Base-by-base conservation (phyloP, 2,888 invertebrate species). In the Apantesis nais region DNA sequence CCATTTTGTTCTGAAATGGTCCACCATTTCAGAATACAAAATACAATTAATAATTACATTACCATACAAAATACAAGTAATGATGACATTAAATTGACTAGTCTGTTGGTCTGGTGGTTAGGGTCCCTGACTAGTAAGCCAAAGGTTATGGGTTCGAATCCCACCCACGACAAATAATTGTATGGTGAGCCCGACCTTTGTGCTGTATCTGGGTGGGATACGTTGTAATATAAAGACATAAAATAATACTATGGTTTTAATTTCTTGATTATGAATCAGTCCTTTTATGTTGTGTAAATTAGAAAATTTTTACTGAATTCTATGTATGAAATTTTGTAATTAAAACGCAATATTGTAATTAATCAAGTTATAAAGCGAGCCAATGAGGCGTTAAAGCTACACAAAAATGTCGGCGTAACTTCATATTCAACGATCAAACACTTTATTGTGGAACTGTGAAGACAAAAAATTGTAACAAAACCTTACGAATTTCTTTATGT, bases 1-100 rank as follows among this genome's bases (percentile, higher is more conserved):
- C n/a, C n/a, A n/a, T n/a, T n/a, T n/a, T n/a, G n/a, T 63, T 68
- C 48, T 52, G 29, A 55, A 63, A 58, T 67, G 37, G 37, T 44
- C n/a, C n/a, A n/a, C n/a, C n/a, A n/a, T n/a, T 12, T 25, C 14
- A 34, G 16, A 29, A 61, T 31, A 22, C 7, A 29, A 58, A 58
- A 58, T 14, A 11, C 8, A 55, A 55, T 7, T 25, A 14, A 29
- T 25, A 55, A 44, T 25, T 55, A 25, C 14, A 55, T 55, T n/a
- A n/a, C n/a, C n/a, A 61, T 31, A 22, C 7, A 29, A 58, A 58
- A 58, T 14, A 11, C 8, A 55, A 55, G 11, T 52, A 52, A 22
- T 7, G 22, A n/a, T 22, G n/a, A n/a, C n/a, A n/a, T 48, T 48
- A 48, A 48, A 48, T 2, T 19, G 16, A 41, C 16, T 41, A 41